Conservation (phyloP, 2,888 invertebrate genomes). For the Cinara cedri region DNA sequence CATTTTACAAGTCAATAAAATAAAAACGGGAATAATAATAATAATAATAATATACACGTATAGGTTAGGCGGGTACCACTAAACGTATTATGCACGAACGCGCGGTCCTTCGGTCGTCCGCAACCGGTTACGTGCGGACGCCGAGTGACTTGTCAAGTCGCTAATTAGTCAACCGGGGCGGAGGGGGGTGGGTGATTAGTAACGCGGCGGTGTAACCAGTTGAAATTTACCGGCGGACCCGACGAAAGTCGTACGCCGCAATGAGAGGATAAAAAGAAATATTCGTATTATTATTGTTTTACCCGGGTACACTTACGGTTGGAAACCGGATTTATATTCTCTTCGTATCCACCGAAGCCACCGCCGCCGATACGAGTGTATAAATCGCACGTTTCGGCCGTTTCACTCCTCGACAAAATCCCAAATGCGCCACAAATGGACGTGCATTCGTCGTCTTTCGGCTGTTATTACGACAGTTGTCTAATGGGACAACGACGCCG, state of each 20-base stretch:
- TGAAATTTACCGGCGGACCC: constrained; percentile 32
- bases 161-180: constrained; percentile 55
- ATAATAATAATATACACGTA: constrained; percentile 3
- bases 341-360: too few relatives aligned
- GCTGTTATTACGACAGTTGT: too few relatives aligned
- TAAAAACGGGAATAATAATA: constrained; percentile 12
- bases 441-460: too few relatives aligned
- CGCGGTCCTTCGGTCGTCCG: too few relatives aligned
- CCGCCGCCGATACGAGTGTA: too few relatives aligned
- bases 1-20: constrained; percentile 54
- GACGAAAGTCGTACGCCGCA: constrained; percentile 13
- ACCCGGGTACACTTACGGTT: constrained; percentile 6
- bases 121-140: not conserved
- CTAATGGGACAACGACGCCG: too few relatives aligned
- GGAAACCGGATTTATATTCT: too few relatives aligned
- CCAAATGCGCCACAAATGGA: too few relatives aligned
- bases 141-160: constrained; percentile 51
- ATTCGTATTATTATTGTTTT: not conserved
- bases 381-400: too few relatives aligned
- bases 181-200: too few relatives aligned
- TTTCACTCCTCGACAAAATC: too few relatives aligned
- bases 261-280: not conserved
- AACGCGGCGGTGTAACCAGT: constrained; percentile 40
- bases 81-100: not conserved
- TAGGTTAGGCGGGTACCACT: too few relatives aligned